Percentiles rank a stretch among this genome's conserved stretches.
Conservation (phyloP, 2,113 vertebrate species). For the Vanacampus margaritifer region DNA sequence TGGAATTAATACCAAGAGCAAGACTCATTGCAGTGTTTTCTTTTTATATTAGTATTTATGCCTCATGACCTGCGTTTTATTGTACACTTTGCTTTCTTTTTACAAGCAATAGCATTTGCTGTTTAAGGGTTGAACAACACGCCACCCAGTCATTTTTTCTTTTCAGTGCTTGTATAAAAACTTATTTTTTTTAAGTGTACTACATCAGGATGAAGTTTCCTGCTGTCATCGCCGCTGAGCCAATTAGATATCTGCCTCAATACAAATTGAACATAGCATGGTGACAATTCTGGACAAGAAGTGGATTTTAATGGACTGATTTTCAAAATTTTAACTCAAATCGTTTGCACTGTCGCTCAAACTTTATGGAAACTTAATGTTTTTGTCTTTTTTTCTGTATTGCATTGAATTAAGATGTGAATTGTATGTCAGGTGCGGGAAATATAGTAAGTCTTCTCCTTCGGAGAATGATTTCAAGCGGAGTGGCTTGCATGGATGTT, state of each 20-base stretch:
- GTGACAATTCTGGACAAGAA: conserved; percentile 17
- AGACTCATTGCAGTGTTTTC: conserved; percentile 15
- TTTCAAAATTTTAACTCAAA: conserved; percentile 28
- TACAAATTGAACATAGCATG: conserved; percentile 4
- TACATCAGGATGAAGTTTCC: conserved; percentile 29
- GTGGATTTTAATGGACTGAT: conserved; percentile 32
- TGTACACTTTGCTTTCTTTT: conserved; percentile 52
- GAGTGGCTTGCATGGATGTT: conserved; percentile 32
- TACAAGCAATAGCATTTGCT: conserved; percentile 59
- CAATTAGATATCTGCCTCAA: conserved; percentile 32
- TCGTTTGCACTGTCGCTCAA: conserved; percentile 48
- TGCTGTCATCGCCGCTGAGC: conserved; percentile 33
- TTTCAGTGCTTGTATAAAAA: conserved; percentile 38
- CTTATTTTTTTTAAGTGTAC: conserved; percentile 46
- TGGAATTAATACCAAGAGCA: conserved; percentile 28
- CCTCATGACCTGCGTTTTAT: conserved; percentile 47
- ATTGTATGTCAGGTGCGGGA: conserved; percentile 30
- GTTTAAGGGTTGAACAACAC: conserved; percentile 33
- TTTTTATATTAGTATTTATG: conserved; percentile 23
- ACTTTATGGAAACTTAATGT: conserved; percentile 48
- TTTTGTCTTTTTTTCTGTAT: conserved; percentile 37
- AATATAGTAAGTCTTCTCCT: conserved; percentile 12
- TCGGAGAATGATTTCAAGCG: conserved; percentile 34
- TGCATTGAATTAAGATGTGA: conserved; percentile 53
- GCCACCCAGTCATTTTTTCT: conserved; percentile 11